A percentile compares a stretch with the other conserved stretches of the same genome.
These are phyloP conservation scores for Eclectus roratus DNA, from an alignment of 2,113 vertebrate species.

Conservation along the genomic window DNA sequence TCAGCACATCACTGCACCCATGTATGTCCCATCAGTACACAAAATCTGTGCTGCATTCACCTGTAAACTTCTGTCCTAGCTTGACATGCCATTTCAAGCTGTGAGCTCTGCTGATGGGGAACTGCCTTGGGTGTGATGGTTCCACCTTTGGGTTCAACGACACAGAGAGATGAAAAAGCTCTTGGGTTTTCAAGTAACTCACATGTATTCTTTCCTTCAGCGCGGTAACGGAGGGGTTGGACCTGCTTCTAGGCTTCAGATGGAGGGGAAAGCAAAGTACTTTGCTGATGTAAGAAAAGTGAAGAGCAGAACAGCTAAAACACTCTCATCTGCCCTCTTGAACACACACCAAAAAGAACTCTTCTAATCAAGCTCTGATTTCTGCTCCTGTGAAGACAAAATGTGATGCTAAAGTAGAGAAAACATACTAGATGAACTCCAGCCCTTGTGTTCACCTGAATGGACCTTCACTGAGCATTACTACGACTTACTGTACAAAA, in stretches of 20 bases:
- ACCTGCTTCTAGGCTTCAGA: background rate
- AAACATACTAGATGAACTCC: background rate
- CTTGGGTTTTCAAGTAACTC: background rate
- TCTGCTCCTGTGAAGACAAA: background rate
- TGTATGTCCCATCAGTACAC: fast-evolving
- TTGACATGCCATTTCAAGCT: background rate
- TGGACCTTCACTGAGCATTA: too few relatives aligned
- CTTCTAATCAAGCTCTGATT: background rate
- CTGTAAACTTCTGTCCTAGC: background rate
- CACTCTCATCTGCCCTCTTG: background rate
- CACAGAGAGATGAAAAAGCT: background rate
- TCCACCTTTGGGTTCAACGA: background rate
- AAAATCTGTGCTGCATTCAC: background rate
- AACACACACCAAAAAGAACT: background rate
- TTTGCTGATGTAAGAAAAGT: background rate
- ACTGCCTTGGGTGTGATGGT: background rate
- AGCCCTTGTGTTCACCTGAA: background rate
- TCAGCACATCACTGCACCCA: background rate
- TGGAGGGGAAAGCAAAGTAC: background rate
- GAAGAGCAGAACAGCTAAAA: background rate
- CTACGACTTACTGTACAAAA: background rate
- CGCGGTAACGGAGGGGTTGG: background rate
- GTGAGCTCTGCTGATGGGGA: background rate
- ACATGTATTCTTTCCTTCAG: background rate
- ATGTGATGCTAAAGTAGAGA: background rate